These are phyloP conservation scores for Papilio elwesi DNA, from an alignment of 2,888 invertebrate species.

Conservation along the genomic window DNA sequence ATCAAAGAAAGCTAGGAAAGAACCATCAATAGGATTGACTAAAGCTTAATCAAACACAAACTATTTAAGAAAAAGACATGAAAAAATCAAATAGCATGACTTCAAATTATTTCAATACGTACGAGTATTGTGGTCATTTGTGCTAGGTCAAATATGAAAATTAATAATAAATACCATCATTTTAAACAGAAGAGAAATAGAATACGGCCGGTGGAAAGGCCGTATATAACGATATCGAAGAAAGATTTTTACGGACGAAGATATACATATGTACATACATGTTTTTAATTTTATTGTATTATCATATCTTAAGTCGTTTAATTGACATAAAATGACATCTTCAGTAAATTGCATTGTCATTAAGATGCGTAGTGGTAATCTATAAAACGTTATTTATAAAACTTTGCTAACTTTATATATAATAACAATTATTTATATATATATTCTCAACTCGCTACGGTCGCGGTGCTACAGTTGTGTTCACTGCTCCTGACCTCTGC, in stretches of 20 bases:
- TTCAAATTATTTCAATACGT: too few relatives aligned
- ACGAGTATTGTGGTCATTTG: neutral
- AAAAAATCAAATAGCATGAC: neutral
- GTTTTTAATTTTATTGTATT: constrained; percentile 10
- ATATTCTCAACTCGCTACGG: neutral
- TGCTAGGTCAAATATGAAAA: neutral
- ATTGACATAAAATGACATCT: constrained; percentile 33
- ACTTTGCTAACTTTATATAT: constrained; percentile 7
- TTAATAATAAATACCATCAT: neutral
- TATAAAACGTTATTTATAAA: constrained; percentile 25
- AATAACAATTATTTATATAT: constrained; percentile 4
- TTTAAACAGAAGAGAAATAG: neutral
- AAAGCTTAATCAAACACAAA: neutral
- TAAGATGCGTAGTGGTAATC: constrained; percentile 16
- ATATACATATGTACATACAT: too few relatives aligned
- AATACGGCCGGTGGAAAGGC: constrained; percentile 4
- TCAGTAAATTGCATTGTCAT: constrained; percentile 15
- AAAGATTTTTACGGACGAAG: neutral
- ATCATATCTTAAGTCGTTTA: constrained; percentile 20
- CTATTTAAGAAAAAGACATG: neutral
- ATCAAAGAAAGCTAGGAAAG: neutral
- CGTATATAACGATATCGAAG: neutral
- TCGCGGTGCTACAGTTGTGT: neutral
- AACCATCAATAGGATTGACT: too few relatives aligned
- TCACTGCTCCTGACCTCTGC: neutral